Conservation (phyloP, 1,140 invertebrate species). For the Frieseomelitta varia region DNA sequence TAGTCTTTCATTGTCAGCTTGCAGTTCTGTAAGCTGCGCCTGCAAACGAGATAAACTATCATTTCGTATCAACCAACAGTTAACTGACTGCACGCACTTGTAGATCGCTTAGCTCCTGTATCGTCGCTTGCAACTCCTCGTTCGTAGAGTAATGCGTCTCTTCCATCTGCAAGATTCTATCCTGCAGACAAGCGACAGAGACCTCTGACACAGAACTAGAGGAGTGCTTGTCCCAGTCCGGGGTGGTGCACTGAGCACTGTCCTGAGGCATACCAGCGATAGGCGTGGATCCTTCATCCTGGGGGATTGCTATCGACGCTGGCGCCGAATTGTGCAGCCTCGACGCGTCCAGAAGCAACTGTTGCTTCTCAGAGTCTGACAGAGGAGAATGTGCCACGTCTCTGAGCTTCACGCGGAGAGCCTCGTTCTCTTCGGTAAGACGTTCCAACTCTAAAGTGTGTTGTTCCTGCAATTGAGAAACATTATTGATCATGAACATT, state of each 20-base stretch:
- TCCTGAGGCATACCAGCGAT: conserved; percentile 81
- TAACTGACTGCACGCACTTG: conserved; percentile 80
- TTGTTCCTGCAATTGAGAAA: conserved; percentile 81
- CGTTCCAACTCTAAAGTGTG: conserved; percentile 85
- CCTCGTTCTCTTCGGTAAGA: conserved; percentile 88
- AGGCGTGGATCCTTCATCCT: conserved; percentile 74
- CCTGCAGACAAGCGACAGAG: conserved; percentile 95
- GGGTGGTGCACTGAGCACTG: conserved; percentile 85
- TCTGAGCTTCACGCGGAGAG: conserved; percentile 87
- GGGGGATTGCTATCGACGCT: conserved; percentile 83
- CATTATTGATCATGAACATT: background rate
- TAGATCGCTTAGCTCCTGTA: conserved; percentile 95
- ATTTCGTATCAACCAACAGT: background rate
- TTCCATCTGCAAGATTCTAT: conserved; percentile 92
- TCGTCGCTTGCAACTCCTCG: conserved; percentile 96
- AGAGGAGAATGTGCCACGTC: conserved; percentile 90
- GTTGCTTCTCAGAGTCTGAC: conserved; percentile 91
- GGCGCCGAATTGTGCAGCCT: conserved; percentile 86
- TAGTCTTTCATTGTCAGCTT: conserved; percentile 93
- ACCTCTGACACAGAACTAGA: conserved; percentile 92
- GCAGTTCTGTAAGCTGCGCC: conserved; percentile 91
- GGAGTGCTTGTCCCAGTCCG: conserved; percentile 95
- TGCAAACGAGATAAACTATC: conserved; percentile 41
- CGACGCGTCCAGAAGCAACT: conserved; percentile 87
- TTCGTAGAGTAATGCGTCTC: conserved; percentile 90